Conservation (phyloP, 2,113 vertebrate species). For the Paradoxurus hermaphroditus region DNA sequence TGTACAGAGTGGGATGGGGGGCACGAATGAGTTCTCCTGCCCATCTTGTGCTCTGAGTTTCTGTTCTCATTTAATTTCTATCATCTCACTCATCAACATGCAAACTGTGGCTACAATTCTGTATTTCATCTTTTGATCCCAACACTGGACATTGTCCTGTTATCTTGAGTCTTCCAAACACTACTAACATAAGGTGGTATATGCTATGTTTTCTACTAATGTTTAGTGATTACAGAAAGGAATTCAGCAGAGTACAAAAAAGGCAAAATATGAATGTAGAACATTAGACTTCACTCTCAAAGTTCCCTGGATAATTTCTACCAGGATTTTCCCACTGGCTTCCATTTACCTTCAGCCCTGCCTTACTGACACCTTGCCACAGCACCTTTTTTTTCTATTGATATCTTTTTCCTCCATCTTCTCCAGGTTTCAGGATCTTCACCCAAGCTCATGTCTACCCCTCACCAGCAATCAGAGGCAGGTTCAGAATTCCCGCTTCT, state of each 20-base stretch:
- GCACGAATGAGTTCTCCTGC: background rate
- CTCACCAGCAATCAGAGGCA: background rate
- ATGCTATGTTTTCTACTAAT: background rate
- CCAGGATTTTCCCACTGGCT: background rate
- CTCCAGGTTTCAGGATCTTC: background rate
- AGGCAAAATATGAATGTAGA: background rate
- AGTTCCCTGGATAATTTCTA: background rate
- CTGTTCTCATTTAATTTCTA: background rate
- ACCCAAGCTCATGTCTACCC: background rate
- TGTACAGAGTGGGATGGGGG: too few relatives aligned
- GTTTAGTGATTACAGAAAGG: background rate
- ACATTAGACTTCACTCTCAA: background rate
- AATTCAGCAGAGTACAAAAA: background rate
- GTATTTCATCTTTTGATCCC: background rate
- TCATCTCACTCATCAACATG: background rate
- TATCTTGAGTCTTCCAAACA: background rate
- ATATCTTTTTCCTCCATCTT: background rate
- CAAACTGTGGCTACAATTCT: background rate
- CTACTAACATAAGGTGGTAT: background rate
- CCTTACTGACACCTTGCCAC: background rate
- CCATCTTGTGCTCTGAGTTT: background rate
- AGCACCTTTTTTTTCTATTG: rapidly evolving
- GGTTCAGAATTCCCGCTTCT: background rate
- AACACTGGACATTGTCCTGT: background rate
- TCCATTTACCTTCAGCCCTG: background rate